phyloP scores from a whole-genome alignment of 2,888 invertebrate species.

The Cataglyphis cursor region DNA sequence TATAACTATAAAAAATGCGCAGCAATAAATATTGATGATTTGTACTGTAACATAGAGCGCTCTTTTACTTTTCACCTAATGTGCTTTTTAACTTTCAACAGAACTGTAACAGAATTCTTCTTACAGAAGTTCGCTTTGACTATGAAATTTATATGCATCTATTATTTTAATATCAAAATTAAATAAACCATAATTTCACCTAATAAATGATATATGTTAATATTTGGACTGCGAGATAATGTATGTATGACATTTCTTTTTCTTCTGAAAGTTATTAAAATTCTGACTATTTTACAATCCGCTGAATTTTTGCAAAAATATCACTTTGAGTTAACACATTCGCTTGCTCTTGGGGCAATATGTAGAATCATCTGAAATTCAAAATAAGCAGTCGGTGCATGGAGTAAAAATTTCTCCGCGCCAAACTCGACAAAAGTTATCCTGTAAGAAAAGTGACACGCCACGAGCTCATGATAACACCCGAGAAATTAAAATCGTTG shows the following conservation, averaged over 20 bases:
- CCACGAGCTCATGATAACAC: conserved; percentile 8
- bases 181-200: not conserved
- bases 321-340: not conserved
- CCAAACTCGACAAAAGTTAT: not conserved
- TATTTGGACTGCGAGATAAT: not conserved
- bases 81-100: not conserved
- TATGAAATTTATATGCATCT: not conserved
- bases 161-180: not conserved
- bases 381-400: conserved; percentile 7
- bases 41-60: not conserved
- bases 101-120: too few species aligned
- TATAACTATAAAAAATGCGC: not conserved
- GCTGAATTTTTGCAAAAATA: not conserved
- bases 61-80: too few species aligned
- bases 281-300: not conserved
- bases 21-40: not conserved
- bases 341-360: not conserved
- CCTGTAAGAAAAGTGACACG: not conserved
- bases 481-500: conserved; percentile 38
- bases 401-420: not conserved
- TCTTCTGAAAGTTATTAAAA: not conserved
- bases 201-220: not conserved
- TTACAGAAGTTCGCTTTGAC: not conserved
- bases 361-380: conserved; percentile 36
- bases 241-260: not conserved